phyloP scores from a whole-genome alignment of 2,888 invertebrate genomes.

The Branchellion lobata region DNA sequence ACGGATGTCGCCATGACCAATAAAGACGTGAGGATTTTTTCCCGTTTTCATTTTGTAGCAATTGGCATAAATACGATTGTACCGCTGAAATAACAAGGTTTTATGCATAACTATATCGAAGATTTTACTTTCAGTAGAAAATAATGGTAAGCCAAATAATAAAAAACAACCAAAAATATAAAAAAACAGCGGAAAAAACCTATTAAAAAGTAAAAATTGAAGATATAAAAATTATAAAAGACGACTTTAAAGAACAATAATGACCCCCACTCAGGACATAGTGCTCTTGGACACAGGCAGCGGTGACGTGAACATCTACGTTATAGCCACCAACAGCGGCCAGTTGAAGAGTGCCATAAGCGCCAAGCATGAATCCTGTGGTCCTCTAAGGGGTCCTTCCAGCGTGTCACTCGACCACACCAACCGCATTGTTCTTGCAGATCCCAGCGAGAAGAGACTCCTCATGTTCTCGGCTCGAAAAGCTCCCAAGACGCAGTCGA shows the following conservation, averaged over 20 bases:
- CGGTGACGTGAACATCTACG: slow-evolving; percentile 30
- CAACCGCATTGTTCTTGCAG: slow-evolving; percentile 21
- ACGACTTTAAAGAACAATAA: not conserved
- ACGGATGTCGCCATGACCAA: slow-evolving; percentile 30
- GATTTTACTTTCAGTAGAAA: too few relatives aligned
- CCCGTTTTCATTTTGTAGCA: not conserved
- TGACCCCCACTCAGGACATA: not conserved
- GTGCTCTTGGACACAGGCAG: slow-evolving; percentile 30
- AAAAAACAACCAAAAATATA: too few relatives aligned
- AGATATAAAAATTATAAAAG: not conserved
- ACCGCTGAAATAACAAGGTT: too few relatives aligned
- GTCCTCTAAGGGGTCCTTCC: not conserved
- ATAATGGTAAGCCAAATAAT: too few relatives aligned
- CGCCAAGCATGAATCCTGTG: slow-evolving; percentile 33
- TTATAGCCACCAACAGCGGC: slow-evolving; percentile 13
- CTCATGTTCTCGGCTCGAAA: slow-evolving; percentile 1
- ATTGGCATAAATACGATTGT: too few relatives aligned
- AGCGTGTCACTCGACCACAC: not conserved
- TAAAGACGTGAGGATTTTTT: slow-evolving; percentile 31
- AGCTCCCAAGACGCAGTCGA: not conserved
- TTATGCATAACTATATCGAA: too few relatives aligned
- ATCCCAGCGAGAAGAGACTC: slow-evolving; percentile 6
- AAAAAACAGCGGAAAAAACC: not conserved
- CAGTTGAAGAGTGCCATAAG: slow-evolving; percentile 34
- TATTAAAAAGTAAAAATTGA: not conserved